phyloP scores from a whole-genome alignment of 37 sponge, comb jelly and placozoan genomes.

The Halisarca cf. caerulea region DNA sequence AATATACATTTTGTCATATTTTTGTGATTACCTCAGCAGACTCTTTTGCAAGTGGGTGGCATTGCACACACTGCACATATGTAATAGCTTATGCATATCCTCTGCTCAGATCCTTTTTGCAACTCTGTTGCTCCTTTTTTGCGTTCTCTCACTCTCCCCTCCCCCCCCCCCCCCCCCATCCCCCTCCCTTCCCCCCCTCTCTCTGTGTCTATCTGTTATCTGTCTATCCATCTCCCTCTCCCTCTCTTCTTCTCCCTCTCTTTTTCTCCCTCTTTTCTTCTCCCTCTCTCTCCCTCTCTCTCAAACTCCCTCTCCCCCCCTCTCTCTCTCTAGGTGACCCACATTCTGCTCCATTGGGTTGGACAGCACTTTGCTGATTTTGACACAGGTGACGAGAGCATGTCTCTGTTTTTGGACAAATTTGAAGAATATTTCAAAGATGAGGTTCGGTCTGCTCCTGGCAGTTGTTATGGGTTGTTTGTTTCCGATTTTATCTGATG shows the following conservation, averaged over 20 bases:
- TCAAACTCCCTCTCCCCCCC: not conserved
- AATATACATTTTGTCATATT: not conserved
- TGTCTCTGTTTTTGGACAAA: constrained; percentile 75
- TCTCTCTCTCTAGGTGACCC: constrained; percentile 26
- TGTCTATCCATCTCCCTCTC: not conserved
- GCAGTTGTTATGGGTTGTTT: no score
- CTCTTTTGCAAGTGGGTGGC: no score
- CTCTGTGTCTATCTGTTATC: not conserved
- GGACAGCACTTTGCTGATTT: constrained; percentile 80
- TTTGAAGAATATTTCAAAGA: constrained; percentile 54
- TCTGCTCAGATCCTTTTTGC: no score
- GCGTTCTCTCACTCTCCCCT: no score
- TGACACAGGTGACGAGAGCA: constrained; percentile 46
- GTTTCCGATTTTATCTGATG: no score
- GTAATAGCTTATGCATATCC: no score
- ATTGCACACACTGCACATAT: no score
- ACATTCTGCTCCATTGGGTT: constrained; percentile 69
- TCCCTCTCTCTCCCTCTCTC: no score
- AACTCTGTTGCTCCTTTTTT: no score
- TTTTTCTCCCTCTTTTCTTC: not conserved
- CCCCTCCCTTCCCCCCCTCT: not conserved
- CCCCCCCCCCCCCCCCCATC: no score
- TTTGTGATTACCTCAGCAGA: no score
- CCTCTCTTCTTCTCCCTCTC: not conserved
- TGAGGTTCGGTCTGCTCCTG: constrained; percentile 42